Evolutionary conservation across 2,888 invertebrate species (phyloP), one percentile per base, ranked within the genome.

Genomic region (Gastracanthus pulcherrimus): DNA sequence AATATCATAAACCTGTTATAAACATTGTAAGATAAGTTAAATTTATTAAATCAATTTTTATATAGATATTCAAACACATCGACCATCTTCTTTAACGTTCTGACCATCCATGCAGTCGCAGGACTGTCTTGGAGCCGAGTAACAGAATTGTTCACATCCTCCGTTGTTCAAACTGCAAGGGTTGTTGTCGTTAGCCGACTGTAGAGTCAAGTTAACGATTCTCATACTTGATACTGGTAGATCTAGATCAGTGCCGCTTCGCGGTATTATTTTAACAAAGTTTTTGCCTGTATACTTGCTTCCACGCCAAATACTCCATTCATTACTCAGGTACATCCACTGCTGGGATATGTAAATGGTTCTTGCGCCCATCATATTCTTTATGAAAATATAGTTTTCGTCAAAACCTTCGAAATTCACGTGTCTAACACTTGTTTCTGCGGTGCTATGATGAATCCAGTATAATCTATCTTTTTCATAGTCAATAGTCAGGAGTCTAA

Each of bases 101-200:
- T 13, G 0, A 41, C 7, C 11, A 13, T 75, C 38, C 0, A n/a
- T 9, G 38, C 75, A 75, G 1, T 34, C 71, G 23, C 78, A 71
- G 7, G 45, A 9, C 6, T 29, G 26, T n/a, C 4, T 58, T 6
- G 72, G 58, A 11, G 16, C 38, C n/a, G 60, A 2, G 19, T 51
- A 71, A 26, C 79, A 79, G 23, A 79, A 67, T 29, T 72, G 72
- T 4, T 66, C 67, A 26, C 79, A 79, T 2, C 55, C 72, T 5
- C 67, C 66, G 16, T 79, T 72, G n/a, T 55, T 26, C 0, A 36
- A 11, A 9, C n/a, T n/a, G 9, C 79, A 79, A 19, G 66, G 34
- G 29, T 74, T 45, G 2, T 67, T 26, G 3, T 29, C 41, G 9
- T 26, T n/a, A 5, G 16, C 1, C 13, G 16, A 7, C 5, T 29